Evolutionary conservation across 2,797 vertebrate genomes (phyloP).

Genomic region (Mergus octosetaceus): DNA sequence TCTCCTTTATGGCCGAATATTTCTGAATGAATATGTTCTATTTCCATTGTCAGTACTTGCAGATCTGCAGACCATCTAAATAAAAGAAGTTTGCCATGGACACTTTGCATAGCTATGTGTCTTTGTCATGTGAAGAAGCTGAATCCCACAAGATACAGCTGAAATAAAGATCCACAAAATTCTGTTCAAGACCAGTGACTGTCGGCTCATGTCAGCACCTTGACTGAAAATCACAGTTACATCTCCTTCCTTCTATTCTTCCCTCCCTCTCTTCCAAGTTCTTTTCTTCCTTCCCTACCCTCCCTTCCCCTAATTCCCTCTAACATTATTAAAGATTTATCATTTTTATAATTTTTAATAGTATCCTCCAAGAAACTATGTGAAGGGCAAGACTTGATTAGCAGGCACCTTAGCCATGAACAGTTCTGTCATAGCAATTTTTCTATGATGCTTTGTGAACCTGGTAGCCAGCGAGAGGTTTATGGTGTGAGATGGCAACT

Average conservation of each 20-base stretch:
- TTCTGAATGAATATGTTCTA: background rate
- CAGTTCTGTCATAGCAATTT: background rate
- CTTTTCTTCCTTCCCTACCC: rapidly evolving
- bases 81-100: background rate
- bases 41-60: background rate
- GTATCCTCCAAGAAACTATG: too few species aligned
- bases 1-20: background rate
- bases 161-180: background rate
- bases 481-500: background rate
- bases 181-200: background rate
- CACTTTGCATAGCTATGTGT: background rate
- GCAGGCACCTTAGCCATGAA: background rate
- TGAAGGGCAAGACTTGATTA: background rate
- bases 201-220: background rate
- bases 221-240: background rate
- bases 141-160: background rate
- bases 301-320: background rate
- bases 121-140: rapidly evolving
- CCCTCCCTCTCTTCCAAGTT: background rate
- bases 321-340: background rate
- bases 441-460: background rate
- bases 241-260: background rate
- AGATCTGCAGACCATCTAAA: background rate
- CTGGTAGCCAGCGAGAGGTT: background rate
- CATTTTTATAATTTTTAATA: background rate